These are phyloP conservation scores for Aethes cnicana DNA, from an alignment of 2,888 invertebrate genomes.

Conservation along the genomic window DNA sequence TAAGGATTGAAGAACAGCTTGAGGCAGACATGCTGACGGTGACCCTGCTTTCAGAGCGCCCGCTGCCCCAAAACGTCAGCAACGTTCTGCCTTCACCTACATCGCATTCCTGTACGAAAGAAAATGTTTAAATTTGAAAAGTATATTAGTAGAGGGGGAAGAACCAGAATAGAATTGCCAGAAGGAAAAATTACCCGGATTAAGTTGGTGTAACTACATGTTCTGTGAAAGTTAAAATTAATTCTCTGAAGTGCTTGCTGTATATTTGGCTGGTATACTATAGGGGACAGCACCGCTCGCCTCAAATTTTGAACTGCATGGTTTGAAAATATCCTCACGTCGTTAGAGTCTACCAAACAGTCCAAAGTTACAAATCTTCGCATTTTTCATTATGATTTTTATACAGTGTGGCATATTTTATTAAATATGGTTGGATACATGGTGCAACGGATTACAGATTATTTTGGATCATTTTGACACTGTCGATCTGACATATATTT, in stretches of 20 bases:
- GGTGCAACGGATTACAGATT: no score
- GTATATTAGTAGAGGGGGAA: not conserved
- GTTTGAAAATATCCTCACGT: constrained; percentile 53
- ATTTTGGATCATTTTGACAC: no score
- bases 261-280: constrained; percentile 54
- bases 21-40: constrained; percentile 69
- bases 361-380: constrained; percentile 61
- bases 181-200: constrained; percentile 44
- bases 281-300: constrained; percentile 54
- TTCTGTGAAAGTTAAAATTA: constrained; percentile 65
- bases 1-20: constrained; percentile 60
- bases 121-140: not conserved
- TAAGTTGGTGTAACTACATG: constrained; percentile 60
- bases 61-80: constrained; percentile 68
- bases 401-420: constrained; percentile 1
- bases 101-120: constrained; percentile 59
- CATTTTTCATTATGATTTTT: constrained; percentile 58
- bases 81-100: constrained; percentile 64
- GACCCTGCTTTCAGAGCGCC: constrained; percentile 59
- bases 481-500: no score
- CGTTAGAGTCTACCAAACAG: constrained; percentile 56
- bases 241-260: constrained; percentile 57
- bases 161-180: constrained; percentile 13
- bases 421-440: not conserved
- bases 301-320: constrained; percentile 61